Conservation (phyloP, 35 echinoderm and acorn worm genomes). For the Lytechinus variegatus region DNA sequence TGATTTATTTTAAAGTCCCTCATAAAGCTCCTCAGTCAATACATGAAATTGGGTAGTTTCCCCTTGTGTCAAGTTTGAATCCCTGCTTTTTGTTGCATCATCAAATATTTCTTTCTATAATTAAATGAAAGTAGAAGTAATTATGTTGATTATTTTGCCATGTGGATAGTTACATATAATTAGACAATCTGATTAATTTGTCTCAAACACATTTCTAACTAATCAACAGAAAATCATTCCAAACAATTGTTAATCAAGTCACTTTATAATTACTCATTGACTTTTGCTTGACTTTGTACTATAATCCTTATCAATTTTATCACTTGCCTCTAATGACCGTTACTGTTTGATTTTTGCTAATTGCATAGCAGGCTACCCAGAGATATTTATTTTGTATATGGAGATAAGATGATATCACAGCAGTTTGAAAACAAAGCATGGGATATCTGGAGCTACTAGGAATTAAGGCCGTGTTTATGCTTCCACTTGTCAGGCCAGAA, state of each 20-base stretch:
- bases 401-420: not conserved
- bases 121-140: too few species aligned
- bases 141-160: too few species aligned
- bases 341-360: conserved; percentile 12
- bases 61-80: too few species aligned
- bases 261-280: not conserved
- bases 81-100: too few species aligned
- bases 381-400: not conserved
- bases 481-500: too few species aligned
- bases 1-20: too few species aligned
- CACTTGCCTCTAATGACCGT: not conserved
- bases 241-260: not conserved
- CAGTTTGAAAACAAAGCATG: not conserved
- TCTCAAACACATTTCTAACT: not conserved
- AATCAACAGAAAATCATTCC: not conserved
- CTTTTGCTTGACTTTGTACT: not conserved
- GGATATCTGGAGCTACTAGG: not conserved
- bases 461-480: too few species aligned
- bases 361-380: not conserved
- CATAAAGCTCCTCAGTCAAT: too few species aligned
- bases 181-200: not conserved
- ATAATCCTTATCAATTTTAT: not conserved
- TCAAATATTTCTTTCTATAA: too few species aligned
- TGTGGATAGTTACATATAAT: too few species aligned
- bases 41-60: too few species aligned